Conservation (phyloP, 2,888 invertebrate genomes). For the Gymnosoma rotundatum region DNA sequence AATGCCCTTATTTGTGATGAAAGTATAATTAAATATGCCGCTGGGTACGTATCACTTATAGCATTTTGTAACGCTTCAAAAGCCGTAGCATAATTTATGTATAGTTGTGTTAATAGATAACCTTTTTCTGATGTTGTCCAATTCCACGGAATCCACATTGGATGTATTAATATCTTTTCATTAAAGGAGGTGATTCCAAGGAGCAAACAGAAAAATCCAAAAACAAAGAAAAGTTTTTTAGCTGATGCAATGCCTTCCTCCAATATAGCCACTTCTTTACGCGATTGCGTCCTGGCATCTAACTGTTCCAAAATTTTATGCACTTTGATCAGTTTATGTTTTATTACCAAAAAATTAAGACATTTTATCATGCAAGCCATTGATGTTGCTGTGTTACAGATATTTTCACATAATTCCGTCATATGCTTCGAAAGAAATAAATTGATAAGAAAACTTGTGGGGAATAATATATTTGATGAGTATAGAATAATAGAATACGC, state of each 20-base stretch:
- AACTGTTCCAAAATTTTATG: slow-evolving; percentile 72
- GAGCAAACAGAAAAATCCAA: slow-evolving; percentile 46
- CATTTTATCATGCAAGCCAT: slow-evolving; percentile 74
- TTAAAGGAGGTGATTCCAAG: slow-evolving; percentile 48
- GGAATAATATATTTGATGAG: slow-evolving; percentile 64
- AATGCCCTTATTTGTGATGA: slow-evolving; percentile 77
- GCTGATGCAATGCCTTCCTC: slow-evolving; percentile 61
- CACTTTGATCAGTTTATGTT: slow-evolving; percentile 70
- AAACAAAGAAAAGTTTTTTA: slow-evolving; percentile 63
- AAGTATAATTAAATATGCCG: slow-evolving; percentile 75
- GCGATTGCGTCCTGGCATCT: slow-evolving; percentile 72
- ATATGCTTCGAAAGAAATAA: slow-evolving; percentile 71
- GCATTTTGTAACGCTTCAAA: slow-evolving; percentile 68
- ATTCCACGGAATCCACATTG: slow-evolving; percentile 78
- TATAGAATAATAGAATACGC: slow-evolving; percentile 72
- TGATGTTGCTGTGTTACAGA: slow-evolving; percentile 73
- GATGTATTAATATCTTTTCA: slow-evolving; percentile 73
- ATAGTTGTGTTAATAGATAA: slow-evolving; percentile 70
- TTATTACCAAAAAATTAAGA: slow-evolving; percentile 72
- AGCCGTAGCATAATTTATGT: slow-evolving; percentile 33
- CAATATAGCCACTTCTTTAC: slow-evolving; percentile 72
- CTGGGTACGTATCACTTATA: slow-evolving; percentile 76
- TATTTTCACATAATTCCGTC: slow-evolving; percentile 74
- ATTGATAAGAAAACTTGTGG: slow-evolving; percentile 71
- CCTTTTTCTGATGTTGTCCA: slow-evolving; percentile 72